A percentile compares a stretch with the other conserved stretches of the same genome.
These are phyloP conservation scores for Trochalopteron elliotii DNA, from an alignment of 2,113 vertebrate genomes.

Conservation along the genomic window DNA sequence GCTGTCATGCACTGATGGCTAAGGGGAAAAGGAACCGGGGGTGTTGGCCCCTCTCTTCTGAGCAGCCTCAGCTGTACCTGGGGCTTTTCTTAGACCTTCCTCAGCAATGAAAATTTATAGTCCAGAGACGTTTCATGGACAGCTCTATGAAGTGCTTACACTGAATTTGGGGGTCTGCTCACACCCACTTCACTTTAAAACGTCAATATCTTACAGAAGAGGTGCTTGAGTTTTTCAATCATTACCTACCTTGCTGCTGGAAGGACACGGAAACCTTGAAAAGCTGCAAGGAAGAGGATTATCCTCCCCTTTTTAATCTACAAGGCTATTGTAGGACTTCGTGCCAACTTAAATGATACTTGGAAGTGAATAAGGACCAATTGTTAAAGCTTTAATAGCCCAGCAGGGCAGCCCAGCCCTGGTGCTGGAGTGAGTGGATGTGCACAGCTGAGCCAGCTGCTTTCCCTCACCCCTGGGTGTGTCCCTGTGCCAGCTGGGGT, in stretches of 20 bases:
- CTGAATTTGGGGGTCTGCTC: not conserved
- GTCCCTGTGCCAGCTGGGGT: not conserved
- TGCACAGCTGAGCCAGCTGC: not conserved
- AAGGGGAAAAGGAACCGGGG: not conserved
- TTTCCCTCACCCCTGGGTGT: rapidly evolving
- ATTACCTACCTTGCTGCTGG: not conserved
- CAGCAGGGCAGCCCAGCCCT: not conserved
- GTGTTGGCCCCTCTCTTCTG: not conserved
- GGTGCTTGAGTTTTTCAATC: not conserved
- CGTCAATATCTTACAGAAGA: not conserved
- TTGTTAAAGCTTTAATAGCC: not conserved
- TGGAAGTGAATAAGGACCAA: not conserved
- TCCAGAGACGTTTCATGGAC: not conserved
- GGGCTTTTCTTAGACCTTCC: not conserved
- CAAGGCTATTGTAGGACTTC: not conserved
- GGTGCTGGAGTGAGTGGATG: not conserved
- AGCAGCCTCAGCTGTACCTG: not conserved
- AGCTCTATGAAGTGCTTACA: not conserved
- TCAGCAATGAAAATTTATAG: not conserved
- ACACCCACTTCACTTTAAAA: not conserved
- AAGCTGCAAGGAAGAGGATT: not conserved
- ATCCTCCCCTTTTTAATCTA: not conserved
- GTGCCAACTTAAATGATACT: not conserved
- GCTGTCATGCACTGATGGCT: not conserved
- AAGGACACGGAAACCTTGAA: not conserved